phyloP scores from a whole-genome alignment of 2,113 vertebrate species.

The Sapayoa aenigma region DNA sequence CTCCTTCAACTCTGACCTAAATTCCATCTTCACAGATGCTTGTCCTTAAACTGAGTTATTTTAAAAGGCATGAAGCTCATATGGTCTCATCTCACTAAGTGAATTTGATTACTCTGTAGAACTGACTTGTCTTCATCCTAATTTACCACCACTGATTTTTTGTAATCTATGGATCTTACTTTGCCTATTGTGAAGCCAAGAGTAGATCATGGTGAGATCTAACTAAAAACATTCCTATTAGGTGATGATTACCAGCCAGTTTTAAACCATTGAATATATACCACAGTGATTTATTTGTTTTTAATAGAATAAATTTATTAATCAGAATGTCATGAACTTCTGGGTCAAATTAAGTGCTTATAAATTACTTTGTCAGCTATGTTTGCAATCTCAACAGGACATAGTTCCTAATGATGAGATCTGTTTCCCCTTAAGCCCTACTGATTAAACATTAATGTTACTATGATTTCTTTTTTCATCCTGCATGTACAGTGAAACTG shows the following conservation, averaged over 20 bases:
- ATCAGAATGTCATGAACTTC: background rate
- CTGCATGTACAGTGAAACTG: background rate
- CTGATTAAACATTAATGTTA: background rate
- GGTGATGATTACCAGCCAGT: background rate
- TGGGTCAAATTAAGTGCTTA: background rate
- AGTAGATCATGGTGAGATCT: background rate
- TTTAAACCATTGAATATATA: background rate
- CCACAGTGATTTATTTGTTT: background rate
- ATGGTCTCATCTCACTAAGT: background rate
- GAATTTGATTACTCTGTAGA: background rate
- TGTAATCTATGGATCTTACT: background rate
- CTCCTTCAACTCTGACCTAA: background rate
- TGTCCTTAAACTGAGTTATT: background rate
- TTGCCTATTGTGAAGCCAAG: background rate
- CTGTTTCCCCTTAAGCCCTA: background rate
- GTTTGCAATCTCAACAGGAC: background rate
- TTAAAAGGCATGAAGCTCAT: background rate
- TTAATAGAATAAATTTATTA: background rate
- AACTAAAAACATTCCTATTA: background rate
- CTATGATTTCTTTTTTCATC: background rate
- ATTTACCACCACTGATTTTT: background rate
- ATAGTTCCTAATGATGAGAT: background rate
- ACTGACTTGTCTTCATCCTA: background rate
- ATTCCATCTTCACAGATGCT: background rate
- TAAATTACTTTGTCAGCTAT: background rate